These are phyloP conservation scores for Mus musculus DNA, from an alignment of 2,113 vertebrate genomes.

Conservation along the genomic window GRCm39 chr5:77001501-77002000, in stretches of 20 bases:
- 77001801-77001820: not conserved
- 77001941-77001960: not conserved
- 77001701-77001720: not conserved
- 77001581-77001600: not conserved
- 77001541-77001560: not conserved
- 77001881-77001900: not conserved
- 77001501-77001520: not conserved
- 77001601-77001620: not conserved
- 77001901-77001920: not conserved
- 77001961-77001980: not conserved
- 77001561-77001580: not conserved
- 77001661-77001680: not conserved
- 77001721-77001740: not conserved
- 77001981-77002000: not conserved
- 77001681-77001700: not conserved
- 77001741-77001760: not conserved
- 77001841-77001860: not conserved
- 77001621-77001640: not conserved
- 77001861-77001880: not conserved
- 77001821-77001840: not conserved
- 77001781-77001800: not conserved
- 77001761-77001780: too few relatives aligned
- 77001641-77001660: fast-evolving
- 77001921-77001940: not conserved
- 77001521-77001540: too few relatives aligned